phyloP scores from a whole-genome alignment of 37 sponge, comb jelly and placozoan species.

The Cladorhizidae sp. region DNA sequence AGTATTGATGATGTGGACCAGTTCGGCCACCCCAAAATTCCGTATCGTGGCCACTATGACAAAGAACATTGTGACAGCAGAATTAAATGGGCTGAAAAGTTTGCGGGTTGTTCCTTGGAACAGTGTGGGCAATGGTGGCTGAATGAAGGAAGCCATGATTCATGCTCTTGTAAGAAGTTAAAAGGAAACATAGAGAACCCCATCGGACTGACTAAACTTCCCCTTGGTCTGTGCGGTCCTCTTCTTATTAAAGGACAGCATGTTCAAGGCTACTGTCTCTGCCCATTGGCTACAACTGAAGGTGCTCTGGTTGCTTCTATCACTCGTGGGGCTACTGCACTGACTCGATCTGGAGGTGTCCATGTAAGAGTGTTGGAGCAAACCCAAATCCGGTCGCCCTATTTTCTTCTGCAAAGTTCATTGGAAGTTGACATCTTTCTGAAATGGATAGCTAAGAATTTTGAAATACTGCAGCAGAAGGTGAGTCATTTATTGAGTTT shows the following conservation, averaged over 20 bases:
- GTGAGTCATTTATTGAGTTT: not conserved
- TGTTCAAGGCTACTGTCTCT: conserved; percentile 57
- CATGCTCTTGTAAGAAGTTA: conserved; percentile 52
- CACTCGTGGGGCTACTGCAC: conserved; percentile 68
- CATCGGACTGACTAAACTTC: conserved; percentile 74
- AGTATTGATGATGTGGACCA: conserved; percentile 40
- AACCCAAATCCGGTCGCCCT: conserved; percentile 46
- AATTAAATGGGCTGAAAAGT: conserved; percentile 68
- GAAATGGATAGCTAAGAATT: conserved; percentile 41
- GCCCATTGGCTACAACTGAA: conserved; percentile 83
- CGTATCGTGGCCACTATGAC: conserved; percentile 72
- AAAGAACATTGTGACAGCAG: conserved; percentile 43
- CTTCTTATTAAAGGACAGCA: conserved; percentile 57
- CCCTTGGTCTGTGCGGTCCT: conserved; percentile 69
- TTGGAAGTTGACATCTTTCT: conserved; percentile 44
- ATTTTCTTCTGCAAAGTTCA: conserved; percentile 23
- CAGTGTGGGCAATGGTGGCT: conserved; percentile 75
- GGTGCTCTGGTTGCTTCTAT: conserved; percentile 80
- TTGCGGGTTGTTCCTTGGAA: conserved; percentile 40
- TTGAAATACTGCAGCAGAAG: conserved; percentile 29
- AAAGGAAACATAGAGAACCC: conserved; percentile 84
- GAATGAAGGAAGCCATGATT: conserved; percentile 55
- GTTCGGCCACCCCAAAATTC: conserved; percentile 76
- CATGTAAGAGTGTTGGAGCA: conserved; percentile 20
- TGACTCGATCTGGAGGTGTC: conserved; percentile 74